Percentiles rank a stretch among this genome's conserved stretches.
Conservation (phyloP, 2,113 vertebrate species). For the Aspidoscelis tigris region DNA sequence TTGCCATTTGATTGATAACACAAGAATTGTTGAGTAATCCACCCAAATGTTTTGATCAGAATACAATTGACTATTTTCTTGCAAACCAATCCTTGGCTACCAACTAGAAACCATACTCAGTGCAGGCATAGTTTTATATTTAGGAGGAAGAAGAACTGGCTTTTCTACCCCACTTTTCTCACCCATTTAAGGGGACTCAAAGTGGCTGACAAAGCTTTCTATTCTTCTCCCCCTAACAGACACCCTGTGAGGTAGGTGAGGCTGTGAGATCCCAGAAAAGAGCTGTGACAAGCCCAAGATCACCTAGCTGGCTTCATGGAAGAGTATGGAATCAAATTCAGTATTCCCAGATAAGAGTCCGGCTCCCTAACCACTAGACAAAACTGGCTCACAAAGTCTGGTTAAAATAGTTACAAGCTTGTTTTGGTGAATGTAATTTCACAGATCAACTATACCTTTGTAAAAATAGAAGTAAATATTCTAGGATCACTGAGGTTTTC, state of each 20-base stretch:
- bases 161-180: too few species aligned
- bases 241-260: too few species aligned
- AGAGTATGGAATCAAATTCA: too few species aligned
- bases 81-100: not conserved
- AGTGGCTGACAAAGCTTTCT: too few species aligned
- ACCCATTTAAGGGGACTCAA: too few species aligned
- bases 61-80: not conserved
- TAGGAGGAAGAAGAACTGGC: too few species aligned
- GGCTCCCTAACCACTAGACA: too few species aligned
- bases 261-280: too few species aligned
- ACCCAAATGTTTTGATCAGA: slow-evolving; percentile 1
- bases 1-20: not conserved
- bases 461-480: slow-evolving; percentile 2
- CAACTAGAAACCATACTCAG: not conserved
- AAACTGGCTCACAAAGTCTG: not conserved
- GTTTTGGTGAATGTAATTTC: not conserved
- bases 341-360: too few species aligned
- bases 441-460: not conserved
- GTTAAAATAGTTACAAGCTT: not conserved
- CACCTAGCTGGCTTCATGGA: too few species aligned
- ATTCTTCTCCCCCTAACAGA: too few species aligned
- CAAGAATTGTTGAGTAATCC: not conserved
- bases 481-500: not conserved
- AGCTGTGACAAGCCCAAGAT: too few species aligned
- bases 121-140: not conserved